These are phyloP conservation scores for Meteorus colon DNA, from an alignment of 2,888 invertebrate genomes.

Conservation along the genomic window DNA sequence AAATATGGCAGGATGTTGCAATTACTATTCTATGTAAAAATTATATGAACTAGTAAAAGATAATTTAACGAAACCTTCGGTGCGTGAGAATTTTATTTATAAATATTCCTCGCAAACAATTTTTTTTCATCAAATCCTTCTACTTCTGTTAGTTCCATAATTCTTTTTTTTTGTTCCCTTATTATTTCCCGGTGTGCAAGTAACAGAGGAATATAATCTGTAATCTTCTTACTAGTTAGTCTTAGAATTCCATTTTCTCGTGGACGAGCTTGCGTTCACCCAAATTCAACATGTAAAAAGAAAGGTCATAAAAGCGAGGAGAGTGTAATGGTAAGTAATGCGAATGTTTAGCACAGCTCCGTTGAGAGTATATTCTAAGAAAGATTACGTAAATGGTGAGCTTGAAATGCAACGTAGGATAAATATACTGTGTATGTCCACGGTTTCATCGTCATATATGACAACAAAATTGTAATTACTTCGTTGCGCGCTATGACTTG, in stretches of 20 bases:
- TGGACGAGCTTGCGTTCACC: slow-evolving; percentile 44
- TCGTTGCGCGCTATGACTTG: slow-evolving; percentile 47
- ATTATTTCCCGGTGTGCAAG: slow-evolving; percentile 1
- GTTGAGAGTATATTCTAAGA: slow-evolving; percentile 41
- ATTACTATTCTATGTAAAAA: not conserved
- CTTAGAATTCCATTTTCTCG: slow-evolving; percentile 49
- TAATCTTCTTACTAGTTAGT: slow-evolving; percentile 14
- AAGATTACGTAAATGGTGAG: slow-evolving; percentile 45
- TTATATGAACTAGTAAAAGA: not conserved
- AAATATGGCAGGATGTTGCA: too few species aligned
- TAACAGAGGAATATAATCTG: slow-evolving; percentile 5
- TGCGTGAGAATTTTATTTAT: not conserved
- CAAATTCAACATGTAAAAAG: slow-evolving; percentile 45
- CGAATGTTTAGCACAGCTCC: slow-evolving; percentile 48
- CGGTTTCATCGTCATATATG: slow-evolving; percentile 41
- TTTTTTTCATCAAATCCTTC: not conserved
- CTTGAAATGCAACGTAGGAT: slow-evolving; percentile 31
- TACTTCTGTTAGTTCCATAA: not conserved
- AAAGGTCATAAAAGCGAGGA: slow-evolving; percentile 12
- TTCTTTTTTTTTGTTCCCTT: slow-evolving; percentile 40
- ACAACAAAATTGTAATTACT: slow-evolving; percentile 62
- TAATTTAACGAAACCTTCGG: not conserved
- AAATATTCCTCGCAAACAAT: slow-evolving; percentile 9
- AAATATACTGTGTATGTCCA: slow-evolving; percentile 5
- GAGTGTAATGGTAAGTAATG: slow-evolving; percentile 49